Base-by-base conservation (phyloP, 2,113 vertebrate genomes). In the Muntiacus reevesi region DNA sequence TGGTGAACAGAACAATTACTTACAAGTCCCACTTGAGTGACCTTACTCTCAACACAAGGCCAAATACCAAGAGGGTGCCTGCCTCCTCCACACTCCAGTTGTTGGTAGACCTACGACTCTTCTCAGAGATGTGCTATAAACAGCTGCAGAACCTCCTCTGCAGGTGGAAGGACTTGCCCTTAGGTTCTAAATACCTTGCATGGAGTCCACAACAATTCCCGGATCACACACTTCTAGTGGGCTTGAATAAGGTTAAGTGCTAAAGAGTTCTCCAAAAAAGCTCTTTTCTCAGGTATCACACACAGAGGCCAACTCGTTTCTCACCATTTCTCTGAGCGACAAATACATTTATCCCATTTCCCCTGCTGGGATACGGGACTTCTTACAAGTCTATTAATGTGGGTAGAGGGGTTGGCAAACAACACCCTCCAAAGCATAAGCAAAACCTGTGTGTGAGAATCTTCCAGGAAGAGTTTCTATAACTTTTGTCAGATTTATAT, bases 1-100 rank as follows among this genome's bases (percentile, higher is more conserved):
- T 89, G 95, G 74, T 6, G 3, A 95, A 94, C 27, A 47, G 40
- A 95, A 54, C 93, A 97, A 89, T 94, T 96, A 89, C 86, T 47
- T 92, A 85, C 50, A 95, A 40, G 62, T 93, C 84, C 97, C 59
- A 1, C 60, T 0, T 0, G 45, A 84, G 30, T 27, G 91, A 97
- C 47, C 0, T 40, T 2, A 6, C 25, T 40, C n/a, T 89, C 2
- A 7, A 0, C 40, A n/a, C 25, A 79, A 74, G 76, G 87, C 87
- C 55, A 27, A 13, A 43, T 1, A 1, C 86, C 83, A 78, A 64
- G 89, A 95, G 79, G 54, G 25, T 36, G 74, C n/a, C 60, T 52
- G 52, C 52, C 33, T 47, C 55, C 67, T 92, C 55, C 25, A 23
- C 0, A 71, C 57, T 88, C 57, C 27, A 0, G 92, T 3, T 89